phyloP scores from a whole-genome alignment of 2,888 invertebrate species.

The Drosophila anceps region DNA sequence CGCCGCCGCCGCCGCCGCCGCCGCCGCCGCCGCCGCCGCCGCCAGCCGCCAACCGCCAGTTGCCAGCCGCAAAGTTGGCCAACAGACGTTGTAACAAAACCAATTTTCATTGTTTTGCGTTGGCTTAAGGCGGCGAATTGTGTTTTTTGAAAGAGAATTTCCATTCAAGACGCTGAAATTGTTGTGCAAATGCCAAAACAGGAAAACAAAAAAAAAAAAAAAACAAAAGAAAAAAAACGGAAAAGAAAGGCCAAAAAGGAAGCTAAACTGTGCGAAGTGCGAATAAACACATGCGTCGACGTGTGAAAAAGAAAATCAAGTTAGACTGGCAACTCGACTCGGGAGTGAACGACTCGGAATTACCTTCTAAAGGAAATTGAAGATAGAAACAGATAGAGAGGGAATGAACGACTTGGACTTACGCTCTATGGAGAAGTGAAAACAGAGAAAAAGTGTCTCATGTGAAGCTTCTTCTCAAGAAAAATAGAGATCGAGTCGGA shows the following conservation, averaged over 20 bases:
- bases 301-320: constrained; percentile 41
- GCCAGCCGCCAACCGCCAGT: too few relatives aligned
- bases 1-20: too few relatives aligned
- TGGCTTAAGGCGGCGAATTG: constrained; percentile 52
- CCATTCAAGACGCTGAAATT: constrained; percentile 51
- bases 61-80: constrained; percentile 60
- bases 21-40: too few relatives aligned
- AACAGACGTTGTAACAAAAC: constrained; percentile 68
- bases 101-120: constrained; percentile 81
- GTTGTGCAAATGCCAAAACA: constrained; percentile 62
- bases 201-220: constrained; percentile 54
- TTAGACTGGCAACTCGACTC: neutral
- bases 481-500: neutral
- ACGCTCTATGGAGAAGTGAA: neutral
- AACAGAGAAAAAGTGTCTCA: too few relatives aligned
- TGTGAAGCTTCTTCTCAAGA: too few relatives aligned
- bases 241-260: constrained; percentile 38
- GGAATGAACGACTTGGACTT: neutral
- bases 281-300: constrained; percentile 69
- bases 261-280: constrained; percentile 48
- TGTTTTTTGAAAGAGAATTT: constrained; percentile 46
- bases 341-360: neutral
- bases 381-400: neutral
- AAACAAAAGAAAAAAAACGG: constrained; percentile 3
- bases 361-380: neutral